Percentiles rank a stretch among this genome's conserved stretches.
Evolutionary conservation across 2,113 vertebrate genomes (phyloP).

Genomic region (Cebidichthys violaceus): DNA sequence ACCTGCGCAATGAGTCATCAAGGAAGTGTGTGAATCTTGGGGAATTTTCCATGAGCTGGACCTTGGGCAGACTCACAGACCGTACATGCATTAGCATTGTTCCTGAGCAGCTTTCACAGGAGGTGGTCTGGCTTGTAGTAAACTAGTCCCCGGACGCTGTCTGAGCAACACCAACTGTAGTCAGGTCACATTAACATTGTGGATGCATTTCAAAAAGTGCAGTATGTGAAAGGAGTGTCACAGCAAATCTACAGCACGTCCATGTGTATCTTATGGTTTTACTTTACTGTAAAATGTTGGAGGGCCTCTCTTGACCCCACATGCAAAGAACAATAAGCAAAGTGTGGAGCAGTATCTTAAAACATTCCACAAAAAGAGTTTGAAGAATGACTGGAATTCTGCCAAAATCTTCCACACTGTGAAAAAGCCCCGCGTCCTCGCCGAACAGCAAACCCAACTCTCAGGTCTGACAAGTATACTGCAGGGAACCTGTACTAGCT

Average conservation of each 20-base stretch:
- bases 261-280: conserved; percentile 54
- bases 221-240: conserved; percentile 37
- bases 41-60: conserved; percentile 48
- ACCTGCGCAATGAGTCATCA: conserved; percentile 54
- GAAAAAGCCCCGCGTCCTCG: conserved; percentile 19
- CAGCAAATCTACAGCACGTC: conserved; percentile 19
- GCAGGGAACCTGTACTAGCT: background rate
- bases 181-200: conserved; percentile 55
- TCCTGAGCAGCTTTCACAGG: conserved; percentile 49
- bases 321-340: conserved; percentile 62
- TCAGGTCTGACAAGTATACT: background rate
- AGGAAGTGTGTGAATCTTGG: conserved; percentile 50
- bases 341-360: conserved; percentile 49
- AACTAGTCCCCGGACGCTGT: conserved; percentile 35
- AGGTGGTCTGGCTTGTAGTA: conserved; percentile 46
- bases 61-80: conserved; percentile 32
- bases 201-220: conserved; percentile 51
- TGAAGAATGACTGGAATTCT: conserved; percentile 61
- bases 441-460: conserved; percentile 1
- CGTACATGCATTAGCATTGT: conserved; percentile 47
- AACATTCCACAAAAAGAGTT: conserved; percentile 47
- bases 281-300: conserved; percentile 50
- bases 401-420: conserved; percentile 40
- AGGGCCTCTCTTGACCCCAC: conserved; percentile 41
- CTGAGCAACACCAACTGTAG: conserved; percentile 39